Evolutionary conservation across 2,797 vertebrate genomes (phyloP), one percentile per base, ranked within the genome.

Genomic region (Tokudaia muenninki): DNA sequence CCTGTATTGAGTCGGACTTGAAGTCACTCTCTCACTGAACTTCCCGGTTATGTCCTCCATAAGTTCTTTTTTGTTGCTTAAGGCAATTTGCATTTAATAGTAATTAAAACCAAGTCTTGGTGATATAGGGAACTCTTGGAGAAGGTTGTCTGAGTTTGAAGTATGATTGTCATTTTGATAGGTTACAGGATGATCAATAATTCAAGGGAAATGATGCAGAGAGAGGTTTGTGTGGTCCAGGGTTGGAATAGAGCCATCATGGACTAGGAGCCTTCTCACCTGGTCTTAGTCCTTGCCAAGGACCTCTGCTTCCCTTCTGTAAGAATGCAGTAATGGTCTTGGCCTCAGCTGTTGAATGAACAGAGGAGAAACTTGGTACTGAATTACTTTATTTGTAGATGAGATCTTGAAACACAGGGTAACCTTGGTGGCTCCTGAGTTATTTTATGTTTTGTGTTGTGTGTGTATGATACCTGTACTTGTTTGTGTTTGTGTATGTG

Each of bases 11-110:
- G 50, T 63, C 65, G 50, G 74, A 3, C 4, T 50, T 61, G 63
- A 63, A 63, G 17, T 61, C 77, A 37, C n/a, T 21, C 24, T 21
- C 14, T 52, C 12, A n/a, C 3, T 72, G 31, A 55, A 26, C 13
- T 77, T 90, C 87, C 78, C 3, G 29, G 12, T 81, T 92, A 31
- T 1, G 2, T 92, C 34, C 91, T 17, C 29, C 87, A 82, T 61
- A 82, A 82, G 44, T 88, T 77, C 31, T 82, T 29, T 65, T 82
- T 95, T 83, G 92, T 92, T 81, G 52, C 75, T 55, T 47, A 63
- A 88, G 17, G 47, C 74, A 29, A 31, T 93, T 94, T 74, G 59
- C 89, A 41, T 67, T 90, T 90, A 74, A 74, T 87, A 10, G 70
- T 95, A 65, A 21, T 79, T 93, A 44, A 14, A 77, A 57, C 41